These are phyloP conservation scores for Petrophora chlorosata DNA, from an alignment of 2,888 invertebrate species.

Conservation along the genomic window DNA sequence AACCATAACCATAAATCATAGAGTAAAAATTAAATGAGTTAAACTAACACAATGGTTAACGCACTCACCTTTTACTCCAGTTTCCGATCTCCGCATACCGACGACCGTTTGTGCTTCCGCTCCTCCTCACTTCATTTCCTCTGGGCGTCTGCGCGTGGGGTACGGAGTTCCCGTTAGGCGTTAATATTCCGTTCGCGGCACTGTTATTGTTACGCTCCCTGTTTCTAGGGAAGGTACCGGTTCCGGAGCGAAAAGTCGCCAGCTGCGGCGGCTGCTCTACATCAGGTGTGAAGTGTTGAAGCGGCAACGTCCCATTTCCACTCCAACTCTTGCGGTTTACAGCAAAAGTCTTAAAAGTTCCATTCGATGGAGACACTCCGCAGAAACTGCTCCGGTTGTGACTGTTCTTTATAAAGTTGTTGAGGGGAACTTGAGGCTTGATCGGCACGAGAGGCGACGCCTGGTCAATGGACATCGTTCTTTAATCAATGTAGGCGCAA, in stretches of 20 bases:
- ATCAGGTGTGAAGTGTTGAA: conserved; percentile 74
- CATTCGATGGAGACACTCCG: conserved; percentile 76
- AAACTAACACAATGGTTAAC: conserved; percentile 39
- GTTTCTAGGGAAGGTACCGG: conserved; percentile 80
- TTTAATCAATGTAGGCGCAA: conserved; percentile 61
- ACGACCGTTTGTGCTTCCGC: conserved; percentile 79
- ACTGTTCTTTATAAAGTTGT: conserved; percentile 81
- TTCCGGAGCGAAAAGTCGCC: conserved; percentile 78
- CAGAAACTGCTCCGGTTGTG: conserved; percentile 82
- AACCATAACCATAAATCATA: conserved; percentile 21
- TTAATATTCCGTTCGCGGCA: conserved; percentile 77
- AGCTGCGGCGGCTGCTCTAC: conserved; percentile 69
- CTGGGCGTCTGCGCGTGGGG: conserved; percentile 72
- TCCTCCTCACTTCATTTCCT: conserved; percentile 82
- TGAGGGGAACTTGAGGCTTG: conserved; percentile 76
- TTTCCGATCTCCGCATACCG: conserved; percentile 85
- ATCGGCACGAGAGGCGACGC: conserved; percentile 80
- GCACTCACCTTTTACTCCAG: conserved; percentile 82
- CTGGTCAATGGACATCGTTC: conserved; percentile 82
- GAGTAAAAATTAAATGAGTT: conserved; percentile 37
- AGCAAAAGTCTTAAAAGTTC: conserved; percentile 78
- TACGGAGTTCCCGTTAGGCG: conserved; percentile 80
- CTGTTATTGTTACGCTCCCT: conserved; percentile 78
- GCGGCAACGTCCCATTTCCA: conserved; percentile 79
- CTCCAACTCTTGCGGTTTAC: conserved; percentile 83